A percentile compares a stretch with the other conserved stretches of the same genome.
Conservation (phyloP, 2,113 vertebrate genomes). For the Platycercus adscitus region DNA sequence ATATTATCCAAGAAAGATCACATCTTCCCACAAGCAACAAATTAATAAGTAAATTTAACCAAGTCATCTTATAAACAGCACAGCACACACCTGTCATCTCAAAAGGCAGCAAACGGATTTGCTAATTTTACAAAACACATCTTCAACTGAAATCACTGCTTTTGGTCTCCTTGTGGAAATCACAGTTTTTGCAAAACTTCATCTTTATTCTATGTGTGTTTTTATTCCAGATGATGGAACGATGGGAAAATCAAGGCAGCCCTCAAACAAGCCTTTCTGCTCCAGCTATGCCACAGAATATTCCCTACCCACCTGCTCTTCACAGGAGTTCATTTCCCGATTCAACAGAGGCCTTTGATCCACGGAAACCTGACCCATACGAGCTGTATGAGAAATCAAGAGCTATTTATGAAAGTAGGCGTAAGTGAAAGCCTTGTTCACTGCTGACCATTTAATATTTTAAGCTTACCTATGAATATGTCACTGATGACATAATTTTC, state of each 20-base stretch:
- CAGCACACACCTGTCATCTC: background rate
- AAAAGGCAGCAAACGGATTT: background rate
- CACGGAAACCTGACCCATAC: conserved; percentile 93
- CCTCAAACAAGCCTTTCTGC: conserved; percentile 90
- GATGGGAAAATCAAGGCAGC: conserved; percentile 93
- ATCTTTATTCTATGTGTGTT: conserved; percentile 5
- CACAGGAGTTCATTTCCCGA: conserved; percentile 93
- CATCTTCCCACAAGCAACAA: background rate
- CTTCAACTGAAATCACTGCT: background rate
- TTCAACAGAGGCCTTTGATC: conserved; percentile 92
- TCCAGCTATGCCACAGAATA: conserved; percentile 86
- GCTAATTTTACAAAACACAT: background rate
- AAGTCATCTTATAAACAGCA: background rate
- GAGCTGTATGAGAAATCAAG: conserved; percentile 98
- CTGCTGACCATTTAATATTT: conserved; percentile 9
- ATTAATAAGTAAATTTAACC: background rate
- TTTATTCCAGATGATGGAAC: conserved; percentile 90
- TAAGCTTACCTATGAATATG: background rate
- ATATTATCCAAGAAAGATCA: background rate
- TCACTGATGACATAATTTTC: conserved; percentile 1
- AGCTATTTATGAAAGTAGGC: conserved; percentile 99
- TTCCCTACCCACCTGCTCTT: conserved; percentile 88
- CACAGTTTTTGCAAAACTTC: background rate
- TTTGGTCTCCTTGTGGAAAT: background rate
- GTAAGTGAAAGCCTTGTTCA: conserved; percentile 87